Base-by-base conservation (phyloP, 2,797 vertebrate genomes). In the Masticophis lateralis region DNA sequence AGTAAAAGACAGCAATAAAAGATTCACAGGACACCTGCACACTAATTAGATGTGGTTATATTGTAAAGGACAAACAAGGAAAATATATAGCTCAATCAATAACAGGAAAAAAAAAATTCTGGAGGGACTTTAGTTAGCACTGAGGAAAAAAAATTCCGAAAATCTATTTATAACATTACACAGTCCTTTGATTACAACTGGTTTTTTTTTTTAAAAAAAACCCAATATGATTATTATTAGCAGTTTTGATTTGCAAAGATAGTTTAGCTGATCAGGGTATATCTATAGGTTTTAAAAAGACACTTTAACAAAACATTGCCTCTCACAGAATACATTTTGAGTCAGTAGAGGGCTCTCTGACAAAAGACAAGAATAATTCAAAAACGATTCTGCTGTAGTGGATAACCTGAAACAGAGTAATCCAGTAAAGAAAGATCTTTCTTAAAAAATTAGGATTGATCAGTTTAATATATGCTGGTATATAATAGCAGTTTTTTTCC, bases 271-370 rank as follows among this genome's bases (percentile, higher is more conserved):
- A 57, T 10, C 69, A 0, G 37, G 12, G 1, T 55, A 69, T 55
- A 94, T 89, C 90, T 92, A 61, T 51, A 12, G 66, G 86, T 53
- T 93, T 95, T 59, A 59, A 95, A 69, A 6, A 32, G 37, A 32
- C 69, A 69, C 8, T 79, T 91, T 83, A 37, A 94, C 28, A 53
- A 83, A 0, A 57, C 9, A 2, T 20, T 56, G 5, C 28, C 86
- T 91, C n/a, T 88, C 37, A 69, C n/a, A 92, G 9, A 83, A 89
- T 88, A 93, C 8, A 86, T 91, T 96, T 97, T 27, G 95, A 87
- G 95, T 94, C 96, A 97, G 97, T 93, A 97, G 97, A 97, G 97
- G 97, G 96, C 97, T 96, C 97, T 96, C 95, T 95, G 55, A 97
- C 97, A 97, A 97, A 97, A 89, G 95, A 90, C 83, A 94, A 94